Evolutionary conservation across 1,140 invertebrate species (phyloP), one percentile per base, ranked within the genome.

Genomic region (Bilobella aurantiaca): DNA sequence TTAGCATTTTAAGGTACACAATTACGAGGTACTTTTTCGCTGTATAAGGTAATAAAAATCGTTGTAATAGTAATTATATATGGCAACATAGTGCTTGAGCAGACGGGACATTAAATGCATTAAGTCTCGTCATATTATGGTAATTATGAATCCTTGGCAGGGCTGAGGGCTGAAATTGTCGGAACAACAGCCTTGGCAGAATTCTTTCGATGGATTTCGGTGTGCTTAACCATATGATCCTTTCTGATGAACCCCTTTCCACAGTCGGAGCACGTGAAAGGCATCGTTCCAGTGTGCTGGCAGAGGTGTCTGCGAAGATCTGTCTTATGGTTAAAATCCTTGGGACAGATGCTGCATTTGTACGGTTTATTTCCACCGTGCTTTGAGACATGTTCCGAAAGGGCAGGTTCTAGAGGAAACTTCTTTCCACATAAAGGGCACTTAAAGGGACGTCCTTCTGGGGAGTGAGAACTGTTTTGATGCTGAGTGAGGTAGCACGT

Each of bases 181-280:
- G 34, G 34, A n/a, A n/a, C 34, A 42, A 42, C 34, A 12, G 18
- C 18, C 34, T 18, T 18, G 34, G 34, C 34, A 12, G 14, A 57
- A 1, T 49, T 82, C 61, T 82, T 81, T 56, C 79, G 81, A 77
- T 96, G 93, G 27, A 91, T 96, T 62, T 90, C 87, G 61, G 84
- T 80, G 78, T 96, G 93, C 77, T 96, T 96, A 64, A 90, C 83
- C 88, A 96, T 90, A 77, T 96, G 93, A 77, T 96, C 93, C 77
- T 93, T 92, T 59, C 93, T 84, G 69, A 91, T 93, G 77, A 95
- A 95, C 27, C 90, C 88, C 78, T 95, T 96, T 49, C 84, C 83
- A 75, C 91, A 94, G 32, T 82, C 82, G 62, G 84, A 81, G 79
- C 91, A 95, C 56, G 83, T 79, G 76, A 87, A 92, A 14, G 91